Conservation (phyloP, 2,888 invertebrate genomes). For the Pyrocoelia pectoralis region DNA sequence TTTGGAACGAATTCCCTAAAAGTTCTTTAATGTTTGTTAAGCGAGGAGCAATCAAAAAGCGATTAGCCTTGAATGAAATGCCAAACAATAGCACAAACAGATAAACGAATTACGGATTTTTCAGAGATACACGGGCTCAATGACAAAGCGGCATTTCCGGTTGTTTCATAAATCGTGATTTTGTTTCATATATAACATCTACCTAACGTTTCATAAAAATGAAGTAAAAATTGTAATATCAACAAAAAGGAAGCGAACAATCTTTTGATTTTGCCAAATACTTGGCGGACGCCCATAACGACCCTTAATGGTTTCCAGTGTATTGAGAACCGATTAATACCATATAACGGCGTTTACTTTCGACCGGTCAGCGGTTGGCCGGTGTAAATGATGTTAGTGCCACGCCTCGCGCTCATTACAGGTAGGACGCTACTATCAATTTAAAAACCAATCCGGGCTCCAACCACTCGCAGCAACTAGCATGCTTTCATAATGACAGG, state of each 20-base stretch:
- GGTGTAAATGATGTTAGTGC: conserved; percentile 60
- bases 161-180: neutral
- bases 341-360: conserved; percentile 47
- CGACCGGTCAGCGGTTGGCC: conserved; percentile 59
- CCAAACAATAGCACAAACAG: conserved; percentile 14
- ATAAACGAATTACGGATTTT: conserved; percentile 32
- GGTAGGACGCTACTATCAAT: conserved; percentile 60
- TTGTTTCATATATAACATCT: conserved; percentile 40
- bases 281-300: conserved; percentile 40
- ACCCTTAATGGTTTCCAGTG: conserved; percentile 54
- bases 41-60: conserved; percentile 45
- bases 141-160: conserved; percentile 2
- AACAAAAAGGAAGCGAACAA: conserved; percentile 16
- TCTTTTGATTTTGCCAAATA: neutral
- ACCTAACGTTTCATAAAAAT: conserved; percentile 35
- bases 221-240: conserved; percentile 49
- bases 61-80: conserved; percentile 44
- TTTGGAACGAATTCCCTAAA: conserved; percentile 24
- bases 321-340: conserved; percentile 58
- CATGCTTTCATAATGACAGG: conserved; percentile 54
- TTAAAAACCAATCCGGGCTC: conserved; percentile 60
- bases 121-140: conserved; percentile 14
- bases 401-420: conserved; percentile 60
- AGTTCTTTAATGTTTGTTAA: conserved; percentile 19
- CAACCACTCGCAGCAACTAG: conserved; percentile 54